Evolutionary conservation across 1,140 invertebrate species (phyloP), one percentile per base, ranked within the genome.

Genomic region (Ptiloglossa arizonensis): DNA sequence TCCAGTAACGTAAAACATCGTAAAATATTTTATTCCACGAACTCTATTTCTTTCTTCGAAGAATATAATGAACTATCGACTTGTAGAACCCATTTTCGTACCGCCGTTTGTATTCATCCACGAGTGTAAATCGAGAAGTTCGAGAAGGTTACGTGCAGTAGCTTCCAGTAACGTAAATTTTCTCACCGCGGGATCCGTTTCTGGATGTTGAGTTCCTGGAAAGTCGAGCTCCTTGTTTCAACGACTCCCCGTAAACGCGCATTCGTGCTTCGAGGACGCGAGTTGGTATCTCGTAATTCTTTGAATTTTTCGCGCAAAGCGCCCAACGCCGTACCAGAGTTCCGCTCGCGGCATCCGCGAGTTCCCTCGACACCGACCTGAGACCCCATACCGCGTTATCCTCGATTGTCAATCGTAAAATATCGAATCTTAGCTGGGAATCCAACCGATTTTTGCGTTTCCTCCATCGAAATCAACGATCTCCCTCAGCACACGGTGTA

Each of bases 341-440:
- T 75, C 68, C 19, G 52, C 72, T 50, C 35, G 62, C 27, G n/a
- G 29, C 54, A 32, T 32, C 17, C 22, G 6, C n/a, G 41, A 4
- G 8, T 17, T 44, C 35, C 24, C 9, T 0, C 15, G 3, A 32
- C 3, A 2, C 2, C 5, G 9, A 2, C 5, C 5, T 38, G 13
- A 24, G 38, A 27, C 22, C 22, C n/a, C 5, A 11, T 24, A 41
- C 22, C 57, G 32, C 6, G 19, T n/a, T 22, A 1, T n/a, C 19
- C 35, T n/a, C 38, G 41, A 64, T n/a, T 35, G 35, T 17, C n/a
- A 62, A 62, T 60, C 32, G 32, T n/a, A n/a, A n/a, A n/a, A n/a
- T n/a, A n/a, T n/a, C n/a, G n/a, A n/a, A n/a, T n/a, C n/a, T n/a
- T n/a, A n/a, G n/a, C n/a, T n/a, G n/a, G n/a, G n/a, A n/a, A n/a